phyloP scores from a whole-genome alignment of 2,113 vertebrate genomes.

The Dendropsophus ebraccatus region DNA sequence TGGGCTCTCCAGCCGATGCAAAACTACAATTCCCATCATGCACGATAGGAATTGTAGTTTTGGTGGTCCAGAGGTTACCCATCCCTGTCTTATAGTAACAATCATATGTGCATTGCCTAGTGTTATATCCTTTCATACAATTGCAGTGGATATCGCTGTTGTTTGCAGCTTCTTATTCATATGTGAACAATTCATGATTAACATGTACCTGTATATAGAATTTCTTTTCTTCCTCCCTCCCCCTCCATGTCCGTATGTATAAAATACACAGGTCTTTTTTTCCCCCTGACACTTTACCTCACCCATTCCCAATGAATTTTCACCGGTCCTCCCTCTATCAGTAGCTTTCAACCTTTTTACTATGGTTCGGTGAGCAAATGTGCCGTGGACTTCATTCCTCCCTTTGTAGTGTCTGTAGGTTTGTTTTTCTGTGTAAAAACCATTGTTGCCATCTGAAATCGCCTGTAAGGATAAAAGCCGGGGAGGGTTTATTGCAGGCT shows the following conservation, averaged over 20 bases:
- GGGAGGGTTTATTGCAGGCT: conserved; percentile 24
- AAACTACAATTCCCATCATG: no score
- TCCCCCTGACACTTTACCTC: not conserved
- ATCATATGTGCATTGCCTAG: no score
- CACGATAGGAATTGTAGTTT: no score
- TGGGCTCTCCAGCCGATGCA: no score
- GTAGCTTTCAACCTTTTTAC: not conserved
- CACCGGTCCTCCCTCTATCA: not conserved
- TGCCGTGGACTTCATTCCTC: conserved; percentile 65
- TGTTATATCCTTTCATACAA: no score
- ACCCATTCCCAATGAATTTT: conserved; percentile 35
- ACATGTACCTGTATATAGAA: not conserved
- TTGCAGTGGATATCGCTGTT: no score
- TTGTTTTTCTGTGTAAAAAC: conserved; percentile 71
- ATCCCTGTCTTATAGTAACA: no score
- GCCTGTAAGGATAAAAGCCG: conserved; percentile 66
- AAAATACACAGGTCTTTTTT: not conserved
- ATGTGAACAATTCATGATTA: no score
- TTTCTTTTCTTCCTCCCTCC: not conserved
- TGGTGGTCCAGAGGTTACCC: no score
- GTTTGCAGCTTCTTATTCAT: no score
- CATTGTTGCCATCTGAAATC: conserved; percentile 68
- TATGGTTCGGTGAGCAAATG: conserved; percentile 62
- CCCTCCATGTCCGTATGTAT: not conserved
- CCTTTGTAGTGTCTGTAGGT: conserved; percentile 68